Percentiles rank a stretch among this genome's conserved stretches.
phyloP scores from a whole-genome alignment of 2,113 vertebrate genomes.

The western clawed frog (Xenopus tropicalis) region UCB_Xtro_10.0 CM004448.2:149166501-149167000 shows the following conservation, averaged over 20 bases:
- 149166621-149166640: no score
- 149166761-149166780: constrained; percentile 79
- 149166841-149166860: constrained; percentile 73
- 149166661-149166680: no score
- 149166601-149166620: no score
- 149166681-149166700: constrained; percentile 66
- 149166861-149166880: constrained; percentile 85
- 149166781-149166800: constrained; percentile 81
- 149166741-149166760: constrained; percentile 87
- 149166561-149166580: no score
- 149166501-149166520: neutral
- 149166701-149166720: constrained; percentile 83
- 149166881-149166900: constrained; percentile 76
- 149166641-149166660: no score
- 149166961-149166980: neutral
- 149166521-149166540: no score
- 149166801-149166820: constrained; percentile 85
- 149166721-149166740: constrained; percentile 74
- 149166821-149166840: constrained; percentile 81
- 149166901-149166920: accelerated
- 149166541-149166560: no score
- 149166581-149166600: no score
- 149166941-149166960: neutral
- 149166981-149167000: neutral
- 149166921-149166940: no score